A percentile compares a stretch with the other conserved stretches of the same genome.
These are phyloP conservation scores for Tamandua tetradactyla DNA, from an alignment of 2,797 vertebrate genomes.

Conservation along the genomic window DNA sequence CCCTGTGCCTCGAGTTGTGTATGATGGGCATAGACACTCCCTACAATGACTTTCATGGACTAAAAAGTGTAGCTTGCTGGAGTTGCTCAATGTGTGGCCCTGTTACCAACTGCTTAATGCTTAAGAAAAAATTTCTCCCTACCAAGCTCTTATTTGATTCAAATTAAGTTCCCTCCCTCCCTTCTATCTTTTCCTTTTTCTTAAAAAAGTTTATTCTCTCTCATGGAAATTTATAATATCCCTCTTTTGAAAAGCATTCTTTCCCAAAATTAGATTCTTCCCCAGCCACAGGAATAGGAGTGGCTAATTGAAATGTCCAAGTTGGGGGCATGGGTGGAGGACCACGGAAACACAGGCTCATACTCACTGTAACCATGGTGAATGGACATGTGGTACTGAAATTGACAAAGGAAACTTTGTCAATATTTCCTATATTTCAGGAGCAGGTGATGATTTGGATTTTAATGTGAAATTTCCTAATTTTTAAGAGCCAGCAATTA, in stretches of 20 bases:
- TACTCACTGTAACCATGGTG: not conserved
- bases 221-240: not conserved
- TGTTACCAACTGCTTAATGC: not conserved
- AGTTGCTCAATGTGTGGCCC: not conserved
- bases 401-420: too few relatives aligned
- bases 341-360: not conserved
- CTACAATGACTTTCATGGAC: not conserved
- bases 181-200: not conserved
- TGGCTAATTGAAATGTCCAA: not conserved
- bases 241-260: not conserved
- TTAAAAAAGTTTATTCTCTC: not conserved
- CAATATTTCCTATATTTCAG: not conserved
- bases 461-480: conserved; percentile 19
- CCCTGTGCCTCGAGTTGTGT: not conserved
- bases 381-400: not conserved
- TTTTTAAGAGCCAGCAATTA: conserved; percentile 30
- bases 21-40: too few relatives aligned
- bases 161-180: not conserved
- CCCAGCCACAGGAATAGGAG: not conserved
- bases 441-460: not conserved
- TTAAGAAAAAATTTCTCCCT: not conserved
- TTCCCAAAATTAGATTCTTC: not conserved
- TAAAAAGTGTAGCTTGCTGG: not conserved
- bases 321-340: not conserved
- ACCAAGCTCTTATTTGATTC: not conserved